Base-by-base conservation (phyloP, 64 coral and sea anemone genomes). In the Pachyseris speciosa region DNA sequence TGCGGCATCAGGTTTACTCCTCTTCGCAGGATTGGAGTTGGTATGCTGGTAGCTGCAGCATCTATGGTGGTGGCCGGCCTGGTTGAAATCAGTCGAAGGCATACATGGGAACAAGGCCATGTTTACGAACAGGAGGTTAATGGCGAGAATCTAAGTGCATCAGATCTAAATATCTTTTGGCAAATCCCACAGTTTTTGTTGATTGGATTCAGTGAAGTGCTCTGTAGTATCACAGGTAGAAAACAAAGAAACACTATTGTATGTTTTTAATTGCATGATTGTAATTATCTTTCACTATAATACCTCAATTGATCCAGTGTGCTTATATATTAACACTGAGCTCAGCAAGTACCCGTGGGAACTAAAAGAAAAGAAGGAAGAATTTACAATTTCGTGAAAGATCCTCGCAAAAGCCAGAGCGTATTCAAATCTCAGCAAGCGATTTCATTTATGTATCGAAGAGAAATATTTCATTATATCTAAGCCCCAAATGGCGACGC, bases 31-130 rank as follows among this genome's bases (percentile, higher is more conserved):
- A 92, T 96, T 72, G 84, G 94, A 22, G 77, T 66, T 33, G 94
- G 94, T 58, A 88, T 92, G 77, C 24, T 96, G 8, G 88, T 96
- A 68, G 67, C 89, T 9, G 90, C 94, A 13, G 75, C 84, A 16
- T 92, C 89, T 64, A 57, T 89, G 48, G 67, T 36, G 31, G 90
- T 96, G 10, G 94, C 94, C 20, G 89, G 94, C 0, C 42, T 58
- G 67, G 44, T 96, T 45, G 94, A 94, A 51, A 94, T 87, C 22
- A 28, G 41, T 63, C 43, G 91, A 36, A 79, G 77, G 19, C 16
- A 48, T 32, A 37, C 20, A 9, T 80, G 31, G 22, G 22, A 75
- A 64, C 16, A 89, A n/a, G 85, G 86, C 2, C 3, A 29, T 19
- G 15, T 45, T 24, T 32, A 2, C 29, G 9, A 24, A 5, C 86